Evolutionary conservation across 2,797 vertebrate genomes (phyloP), one percentile per base, ranked within the genome.

Genomic region (Periophthalmus magnuspinnatus): DNA sequence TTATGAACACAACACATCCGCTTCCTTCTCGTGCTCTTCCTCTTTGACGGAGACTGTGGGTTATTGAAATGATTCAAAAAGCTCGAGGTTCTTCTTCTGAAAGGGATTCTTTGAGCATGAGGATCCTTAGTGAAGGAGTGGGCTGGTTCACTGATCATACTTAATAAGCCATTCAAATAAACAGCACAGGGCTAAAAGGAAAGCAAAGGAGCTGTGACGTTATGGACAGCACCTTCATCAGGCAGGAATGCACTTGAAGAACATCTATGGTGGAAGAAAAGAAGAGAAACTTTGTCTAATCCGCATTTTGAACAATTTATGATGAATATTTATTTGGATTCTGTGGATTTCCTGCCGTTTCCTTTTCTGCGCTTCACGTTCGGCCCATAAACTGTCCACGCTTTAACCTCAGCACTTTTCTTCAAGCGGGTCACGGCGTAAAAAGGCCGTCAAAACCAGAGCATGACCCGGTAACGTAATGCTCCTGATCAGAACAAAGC

Each of bases 151-250:
- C 52, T 85, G 88, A 84, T 83, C 80, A 71, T 63, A 22, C 79
- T 88, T 85, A 88, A 90, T 72, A 79, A 75, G 65, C 86, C 80
- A 72, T 89, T 89, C 81, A 87, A 74, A 85, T 69, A 74, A 78
- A 81, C 65, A 71, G 75, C 63, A 90, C 75, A 85, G 83, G 83
- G 81, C 68, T 67, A 65, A 7, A 70, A 78, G 72, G 79, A 79
- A 79, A 75, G 69, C 36, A 80, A 77, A 62, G 70, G 56, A 66
- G 28, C n/a, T n/a, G n/a, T n/a, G 74, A 65, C 59, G 2, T 55
- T 68, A 69, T 67, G 62, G 71, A 60, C 77, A 47, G 60, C 38
- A 48, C 71, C 58, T 19, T 62, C 70, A 59, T 9, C 24, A 70
- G 47, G 63, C 67, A 70, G 64, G 66, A 2, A 62, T 69, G 38